Base-by-base conservation (phyloP, 1,140 invertebrate species). In the Telenomus remus region DNA sequence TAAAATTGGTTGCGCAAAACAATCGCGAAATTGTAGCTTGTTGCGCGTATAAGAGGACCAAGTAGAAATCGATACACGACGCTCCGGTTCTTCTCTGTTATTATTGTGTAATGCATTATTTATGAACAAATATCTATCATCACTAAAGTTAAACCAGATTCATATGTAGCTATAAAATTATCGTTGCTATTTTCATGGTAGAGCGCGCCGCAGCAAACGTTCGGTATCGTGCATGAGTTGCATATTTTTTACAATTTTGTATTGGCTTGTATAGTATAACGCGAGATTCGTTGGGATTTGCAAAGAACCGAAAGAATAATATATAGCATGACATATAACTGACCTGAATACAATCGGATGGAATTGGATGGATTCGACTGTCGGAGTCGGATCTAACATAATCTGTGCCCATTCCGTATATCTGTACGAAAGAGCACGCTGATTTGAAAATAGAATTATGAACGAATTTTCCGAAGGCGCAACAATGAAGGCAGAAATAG, bases 381-480 rank as follows among this genome's bases (percentile, higher is more conserved):
- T 48, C 50, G 50, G 61, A 43, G 48, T 65, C 43, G 19, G 9
- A 46, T 50, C 37, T 54, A 57, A 54, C 56, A 57, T 57, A 66
- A 66, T 66, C 63, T 57, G 51, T 51, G 63, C 54, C 43, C 9
- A 15, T 66, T 37, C 19, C 6, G 19, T 27, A n/a, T 34, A 48
- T 55, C 56, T 48, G 37, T 35, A 56, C 46, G 53, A 49, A 46
- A 33, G 13, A 56, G 57, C 54, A 54, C 50, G 54, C 63, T 35
- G 53, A 66, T 66, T 57, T 37, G 53, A 50, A 48, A 66, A 66
- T 66, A 39, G 63, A 66, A 66, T 57, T 37, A 50, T 57, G 63
- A 56, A 57, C 47, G 63, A 16, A 48, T 55, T 46, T 65, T 55
- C 14, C 9, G 19, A 53, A 51, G 48, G 57, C 49, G 35, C 44